Conservation (phyloP, 2,113 vertebrate species). For the Crotophaga sulcirostris region DNA sequence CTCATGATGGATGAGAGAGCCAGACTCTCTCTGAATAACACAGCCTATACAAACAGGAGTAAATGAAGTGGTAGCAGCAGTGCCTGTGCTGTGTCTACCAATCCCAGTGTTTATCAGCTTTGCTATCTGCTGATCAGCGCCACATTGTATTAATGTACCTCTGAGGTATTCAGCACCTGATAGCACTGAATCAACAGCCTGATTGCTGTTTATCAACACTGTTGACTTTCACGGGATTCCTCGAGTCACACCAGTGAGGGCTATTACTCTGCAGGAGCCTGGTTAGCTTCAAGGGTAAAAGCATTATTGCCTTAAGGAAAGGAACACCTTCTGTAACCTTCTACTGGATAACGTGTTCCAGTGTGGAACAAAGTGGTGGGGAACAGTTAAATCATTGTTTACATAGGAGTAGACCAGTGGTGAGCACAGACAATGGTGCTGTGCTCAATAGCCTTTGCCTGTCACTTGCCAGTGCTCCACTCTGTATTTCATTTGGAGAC, state of each 20-base stretch:
- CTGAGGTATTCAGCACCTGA: not conserved
- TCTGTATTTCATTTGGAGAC: not conserved
- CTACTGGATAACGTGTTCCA: not conserved
- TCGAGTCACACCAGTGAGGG: not conserved
- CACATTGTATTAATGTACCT: not conserved
- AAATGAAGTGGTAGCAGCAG: not conserved
- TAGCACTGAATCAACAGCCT: not conserved
- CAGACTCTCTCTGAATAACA: not conserved
- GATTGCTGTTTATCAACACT: not conserved
- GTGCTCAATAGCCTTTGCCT: not conserved
- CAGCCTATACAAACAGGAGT: not conserved
- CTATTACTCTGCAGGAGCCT: not conserved
- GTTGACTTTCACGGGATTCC: not conserved
- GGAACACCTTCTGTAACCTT: not conserved
- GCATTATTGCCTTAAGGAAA: not conserved
- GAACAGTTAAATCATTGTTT: not conserved
- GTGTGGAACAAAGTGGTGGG: not conserved
- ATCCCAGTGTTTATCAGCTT: not conserved
- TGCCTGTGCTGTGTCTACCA: not conserved
- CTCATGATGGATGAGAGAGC: not conserved
- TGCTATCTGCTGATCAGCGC: not conserved
- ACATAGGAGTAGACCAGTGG: not conserved
- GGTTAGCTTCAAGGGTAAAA: not conserved
- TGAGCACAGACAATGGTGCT: not conserved
- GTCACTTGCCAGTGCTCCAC: not conserved